Evolutionary conservation across 2,888 invertebrate species (phyloP).

Genomic region (Xiphydria camelus): DNA sequence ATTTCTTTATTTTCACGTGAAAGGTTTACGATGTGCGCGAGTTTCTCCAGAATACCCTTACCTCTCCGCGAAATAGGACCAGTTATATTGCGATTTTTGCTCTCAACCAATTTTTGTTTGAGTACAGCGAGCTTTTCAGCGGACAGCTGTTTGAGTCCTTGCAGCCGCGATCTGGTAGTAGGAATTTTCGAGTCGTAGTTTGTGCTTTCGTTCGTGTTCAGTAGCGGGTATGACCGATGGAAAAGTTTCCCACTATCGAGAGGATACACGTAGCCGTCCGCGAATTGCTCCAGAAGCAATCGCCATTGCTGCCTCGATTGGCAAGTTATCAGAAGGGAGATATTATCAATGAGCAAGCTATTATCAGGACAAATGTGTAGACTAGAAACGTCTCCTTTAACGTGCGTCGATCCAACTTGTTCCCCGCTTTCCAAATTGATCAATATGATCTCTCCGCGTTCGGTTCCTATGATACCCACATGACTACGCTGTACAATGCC

Average conservation of each 20-base stretch:
- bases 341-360: slow-evolving; percentile 65
- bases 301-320: slow-evolving; percentile 79
- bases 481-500: slow-evolving; percentile 46
- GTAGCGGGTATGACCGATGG: slow-evolving; percentile 17
- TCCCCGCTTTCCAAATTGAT: slow-evolving; percentile 73
- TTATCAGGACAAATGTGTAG: slow-evolving; percentile 76
- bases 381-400: slow-evolving; percentile 66
- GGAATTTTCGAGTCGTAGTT: slow-evolving; percentile 51
- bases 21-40: no score
- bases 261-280: slow-evolving; percentile 74
- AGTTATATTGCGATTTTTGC: slow-evolving; percentile 49
- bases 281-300: slow-evolving; percentile 77
- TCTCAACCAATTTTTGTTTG: slow-evolving; percentile 66
- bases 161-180: slow-evolving; percentile 62
- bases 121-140: slow-evolving; percentile 69
- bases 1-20: no score
- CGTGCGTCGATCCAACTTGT: slow-evolving; percentile 68
- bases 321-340: slow-evolving; percentile 71
- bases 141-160: slow-evolving; percentile 70
- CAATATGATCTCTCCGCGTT: slow-evolving; percentile 66
- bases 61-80: neutral
- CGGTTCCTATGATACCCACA: slow-evolving; percentile 55
- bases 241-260: slow-evolving; percentile 33
- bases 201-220: slow-evolving; percentile 36
- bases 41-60: no score